Evolutionary conservation across 2,888 invertebrate species (phyloP).

Genomic region (Drepana falcataria): DNA sequence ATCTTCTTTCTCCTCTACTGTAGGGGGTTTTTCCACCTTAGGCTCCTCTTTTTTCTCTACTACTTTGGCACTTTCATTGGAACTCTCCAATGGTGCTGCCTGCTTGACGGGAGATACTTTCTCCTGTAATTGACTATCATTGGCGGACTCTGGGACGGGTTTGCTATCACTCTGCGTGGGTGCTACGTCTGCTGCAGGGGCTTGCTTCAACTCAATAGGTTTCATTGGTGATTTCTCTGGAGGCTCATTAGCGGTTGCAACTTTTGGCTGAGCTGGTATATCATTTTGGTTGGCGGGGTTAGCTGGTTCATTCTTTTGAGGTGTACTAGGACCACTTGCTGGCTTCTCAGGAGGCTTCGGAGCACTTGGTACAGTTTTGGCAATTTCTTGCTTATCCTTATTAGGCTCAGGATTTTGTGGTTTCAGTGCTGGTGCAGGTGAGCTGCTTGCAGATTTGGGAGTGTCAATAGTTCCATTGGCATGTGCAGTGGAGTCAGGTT

Average conservation of each 20-base stretch:
- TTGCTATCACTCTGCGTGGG: slow-evolving; percentile 63
- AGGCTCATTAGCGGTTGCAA: slow-evolving; percentile 57
- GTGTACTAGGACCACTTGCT: slow-evolving; percentile 42
- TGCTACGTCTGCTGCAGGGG: slow-evolving; percentile 60
- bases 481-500: slow-evolving; percentile 58
- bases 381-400: slow-evolving; percentile 66
- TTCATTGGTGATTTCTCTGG: slow-evolving; percentile 62
- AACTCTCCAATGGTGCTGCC: slow-evolving; percentile 38
- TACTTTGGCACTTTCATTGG: slow-evolving; percentile 45
- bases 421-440: slow-evolving; percentile 44
- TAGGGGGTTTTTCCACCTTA: slow-evolving; percentile 33
- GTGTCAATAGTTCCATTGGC: slow-evolving; percentile 69
- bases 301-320: slow-evolving; percentile 53
- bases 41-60: slow-evolving; percentile 48
- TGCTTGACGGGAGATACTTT: slow-evolving; percentile 40
- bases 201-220: slow-evolving; percentile 56
- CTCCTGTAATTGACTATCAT: slow-evolving; percentile 51
- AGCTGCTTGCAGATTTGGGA: slow-evolving; percentile 52
- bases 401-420: slow-evolving; percentile 60
- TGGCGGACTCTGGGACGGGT: slow-evolving; percentile 61
- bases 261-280: slow-evolving; percentile 53
- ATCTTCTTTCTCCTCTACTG: slow-evolving; percentile 42
- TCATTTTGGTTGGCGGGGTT: slow-evolving; percentile 41
- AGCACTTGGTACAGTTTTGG: slow-evolving; percentile 68
- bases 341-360: slow-evolving; percentile 68